Evolutionary conservation across 2,113 vertebrate species (phyloP).

Genomic region (Agapornis roseicollis): DNA sequence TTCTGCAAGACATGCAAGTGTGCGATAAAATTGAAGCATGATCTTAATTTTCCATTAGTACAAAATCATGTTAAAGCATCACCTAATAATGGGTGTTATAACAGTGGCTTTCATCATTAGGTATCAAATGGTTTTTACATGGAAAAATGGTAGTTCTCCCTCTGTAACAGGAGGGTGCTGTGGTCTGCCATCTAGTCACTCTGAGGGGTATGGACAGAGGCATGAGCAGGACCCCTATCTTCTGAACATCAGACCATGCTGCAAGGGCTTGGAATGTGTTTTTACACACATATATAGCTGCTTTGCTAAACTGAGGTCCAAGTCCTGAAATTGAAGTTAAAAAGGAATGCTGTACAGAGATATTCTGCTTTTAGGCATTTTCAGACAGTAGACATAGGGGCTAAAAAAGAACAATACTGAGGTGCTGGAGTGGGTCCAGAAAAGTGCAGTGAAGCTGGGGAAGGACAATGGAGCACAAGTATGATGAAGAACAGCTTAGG

Average conservation of each 20-base stretch:
- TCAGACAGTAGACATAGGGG: not conserved
- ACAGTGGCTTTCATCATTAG: not conserved
- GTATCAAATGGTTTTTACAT: not conserved
- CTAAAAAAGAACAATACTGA: not conserved
- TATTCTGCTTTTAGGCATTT: not conserved
- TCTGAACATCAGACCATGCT: not conserved
- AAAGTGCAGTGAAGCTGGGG: not conserved
- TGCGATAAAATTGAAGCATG: not conserved
- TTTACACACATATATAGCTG: not conserved
- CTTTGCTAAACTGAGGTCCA: not conserved
- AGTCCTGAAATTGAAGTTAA: not conserved
- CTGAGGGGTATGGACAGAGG: not conserved
- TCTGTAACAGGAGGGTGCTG: not conserved
- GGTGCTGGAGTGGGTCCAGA: not conserved
- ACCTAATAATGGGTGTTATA: accelerated
- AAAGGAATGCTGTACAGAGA: not conserved
- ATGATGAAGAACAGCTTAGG: not conserved
- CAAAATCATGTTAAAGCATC: not conserved
- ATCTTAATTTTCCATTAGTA: not conserved
- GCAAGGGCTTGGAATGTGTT: not conserved
- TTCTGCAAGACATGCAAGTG: not conserved
- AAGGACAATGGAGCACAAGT: not conserved
- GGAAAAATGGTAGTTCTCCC: not conserved
- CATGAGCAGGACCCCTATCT: not conserved
- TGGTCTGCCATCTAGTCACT: not conserved